Evolutionary conservation across 2,888 invertebrate genomes (phyloP), one percentile per base, ranked within the genome.

Genomic region (Trilocha varians): DNA sequence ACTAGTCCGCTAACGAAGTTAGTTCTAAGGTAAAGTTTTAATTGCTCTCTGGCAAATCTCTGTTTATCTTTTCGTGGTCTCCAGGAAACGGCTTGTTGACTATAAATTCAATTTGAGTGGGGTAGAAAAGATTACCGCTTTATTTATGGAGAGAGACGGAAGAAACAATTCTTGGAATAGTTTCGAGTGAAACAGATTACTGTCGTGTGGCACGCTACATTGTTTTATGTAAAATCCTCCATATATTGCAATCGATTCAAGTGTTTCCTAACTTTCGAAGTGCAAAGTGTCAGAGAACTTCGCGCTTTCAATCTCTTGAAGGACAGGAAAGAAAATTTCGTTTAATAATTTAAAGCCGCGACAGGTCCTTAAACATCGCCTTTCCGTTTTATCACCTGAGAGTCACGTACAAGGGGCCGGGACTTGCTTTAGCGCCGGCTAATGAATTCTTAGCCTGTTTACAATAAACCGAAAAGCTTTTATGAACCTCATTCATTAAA

Each of bases 11-110:
- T 76, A 80, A 84, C 80, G 71, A 80, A 82, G 66, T 82, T 78
- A 77, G 77, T 78, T 77, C 66, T 68, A 71, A 82, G 78, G 76
- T 83, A 82, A 84, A 84, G 78, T 84, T 84, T 84, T 84, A 84
- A 84, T 84, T 84, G 84, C 80, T 77, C 74, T 63, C 73, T 61
- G 65, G 78, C 73, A 80, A 79, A 80, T 76, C 78, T 79, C 70
- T 69, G 77, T 80, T 80, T 79, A 80, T 82, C 80, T 84, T 84
- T 80, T 79, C 69, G 77, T 65, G 77, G 78, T 77, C 69, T 59
- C 70, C 51, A 59, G 60, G 66, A 71, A 72, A 76, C 74, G 67
- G 74, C 68, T 76, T 78, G 79, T 82, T 79, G 73, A 76, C 74
- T 73, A 70, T 76, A 78, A 78, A 82, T 82, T 78, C 71, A 78